Evolutionary conservation across 2,113 vertebrate genomes (phyloP), one percentile per base, ranked within the genome.

Genomic region (Lota lota): DNA sequence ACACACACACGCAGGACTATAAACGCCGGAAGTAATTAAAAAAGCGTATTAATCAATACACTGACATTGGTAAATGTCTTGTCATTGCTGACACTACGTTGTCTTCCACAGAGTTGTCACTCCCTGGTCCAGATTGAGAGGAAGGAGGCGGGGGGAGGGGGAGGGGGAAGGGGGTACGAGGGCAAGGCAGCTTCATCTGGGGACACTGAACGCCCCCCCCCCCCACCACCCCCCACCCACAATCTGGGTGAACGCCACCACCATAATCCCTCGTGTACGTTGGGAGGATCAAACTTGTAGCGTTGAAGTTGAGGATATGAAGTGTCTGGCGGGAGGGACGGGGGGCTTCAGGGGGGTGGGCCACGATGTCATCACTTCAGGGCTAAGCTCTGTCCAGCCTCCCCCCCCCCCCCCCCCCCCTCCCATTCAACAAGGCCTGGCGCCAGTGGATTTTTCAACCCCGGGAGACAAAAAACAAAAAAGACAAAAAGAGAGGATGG

Each of bases 241-340:
- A 67, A 86, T 80, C 74, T 85, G 80, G 79, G 67, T 63, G 77
- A 83, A 78, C 22, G 68, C 70, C 70, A 53, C 82, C 79, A 81
- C 78, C 83, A 75, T 90, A 89, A 89, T 88, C 88, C 83, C 28
- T 28, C 65, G 18, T 82, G 82, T 82, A 87, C 84, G 85, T 85
- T 79, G 61, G 70, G 28, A 57, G 85, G 83, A 86, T 85, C 80
- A 84, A 85, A 90, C 83, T 87, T 85, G 88, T 83, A 80, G 77
- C 50, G 81, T 84, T 81, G 86, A 85, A 68, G 87, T 85, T 85
- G 77, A 81, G 83, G 86, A 86, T 90, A 83, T 85, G 80, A 83
- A 83, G 80, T 18, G 82, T 84, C 81, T 85, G 81, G 61, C 22
- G 75, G 75, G 77, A 85, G 82, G 71, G 72, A 61, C 73, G 20